A percentile compares a stretch with the other conserved stretches of the same genome.
phyloP scores from a whole-genome alignment of 2,797 vertebrate species.

The Hyperoplus immaculatus region DNA sequence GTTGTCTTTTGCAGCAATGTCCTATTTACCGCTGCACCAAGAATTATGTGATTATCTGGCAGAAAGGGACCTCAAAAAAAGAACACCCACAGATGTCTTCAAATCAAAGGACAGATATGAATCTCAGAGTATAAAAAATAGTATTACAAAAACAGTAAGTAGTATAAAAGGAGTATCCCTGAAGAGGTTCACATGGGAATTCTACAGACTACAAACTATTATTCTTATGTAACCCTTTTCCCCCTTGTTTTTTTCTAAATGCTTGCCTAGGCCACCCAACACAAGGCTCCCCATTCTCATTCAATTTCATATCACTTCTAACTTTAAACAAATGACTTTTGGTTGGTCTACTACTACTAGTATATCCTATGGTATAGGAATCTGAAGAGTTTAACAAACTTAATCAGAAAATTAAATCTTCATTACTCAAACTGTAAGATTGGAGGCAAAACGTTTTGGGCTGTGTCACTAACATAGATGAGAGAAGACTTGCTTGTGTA shows the following conservation, averaged over 20 bases:
- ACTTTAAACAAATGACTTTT: background rate
- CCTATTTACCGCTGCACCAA: background rate
- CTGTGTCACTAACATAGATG: background rate
- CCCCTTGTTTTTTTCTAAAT: background rate
- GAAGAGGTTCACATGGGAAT: constrained; percentile 9
- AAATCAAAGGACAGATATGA: constrained; percentile 9
- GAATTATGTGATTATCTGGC: background rate
- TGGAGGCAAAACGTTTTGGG: background rate
- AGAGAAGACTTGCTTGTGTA: background rate
- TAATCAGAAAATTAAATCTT: constrained; percentile 32
- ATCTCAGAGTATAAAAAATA: background rate
- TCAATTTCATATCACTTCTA: background rate
- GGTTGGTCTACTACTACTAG: background rate
- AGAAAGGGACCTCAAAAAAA: background rate
- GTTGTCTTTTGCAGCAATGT: background rate
- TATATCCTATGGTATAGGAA: too few species aligned
- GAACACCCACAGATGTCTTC: background rate
- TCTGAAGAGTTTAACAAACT: background rate
- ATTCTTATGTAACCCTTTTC: too few species aligned
- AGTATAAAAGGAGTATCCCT: background rate
- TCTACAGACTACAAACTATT: background rate
- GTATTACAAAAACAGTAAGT: background rate
- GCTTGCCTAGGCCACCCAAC: background rate
- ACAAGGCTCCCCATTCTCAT: background rate
- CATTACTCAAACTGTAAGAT: background rate